Percentiles rank a stretch among this genome's conserved stretches.
These are phyloP conservation scores for Yponomeuta plumbellus DNA, from an alignment of 2,888 invertebrate genomes.

Conservation along the genomic window DNA sequence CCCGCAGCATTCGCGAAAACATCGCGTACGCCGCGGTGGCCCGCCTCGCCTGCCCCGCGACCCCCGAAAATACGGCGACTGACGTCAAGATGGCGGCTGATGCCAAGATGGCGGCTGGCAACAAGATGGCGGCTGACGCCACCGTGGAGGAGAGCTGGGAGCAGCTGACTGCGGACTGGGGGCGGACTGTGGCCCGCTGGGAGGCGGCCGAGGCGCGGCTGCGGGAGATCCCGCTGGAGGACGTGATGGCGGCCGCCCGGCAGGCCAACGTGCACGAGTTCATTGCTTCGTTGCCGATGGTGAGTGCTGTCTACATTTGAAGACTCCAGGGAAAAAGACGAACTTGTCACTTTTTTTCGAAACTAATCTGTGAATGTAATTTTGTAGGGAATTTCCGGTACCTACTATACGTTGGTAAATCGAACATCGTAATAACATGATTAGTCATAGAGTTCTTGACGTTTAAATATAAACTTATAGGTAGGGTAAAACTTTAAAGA, in stretches of 20 bases:
- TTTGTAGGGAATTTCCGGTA: too few relatives aligned
- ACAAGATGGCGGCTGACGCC: slow-evolving; percentile 83
- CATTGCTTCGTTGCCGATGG: slow-evolving; percentile 80
- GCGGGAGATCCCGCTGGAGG: slow-evolving; percentile 77
- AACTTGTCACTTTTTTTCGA: too few relatives aligned
- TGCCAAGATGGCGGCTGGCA: slow-evolving; percentile 57
- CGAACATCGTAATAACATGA: too few relatives aligned
- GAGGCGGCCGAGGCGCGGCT: background rate
- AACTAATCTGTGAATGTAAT: too few relatives aligned
- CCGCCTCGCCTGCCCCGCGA: background rate
- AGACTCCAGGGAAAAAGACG: background rate
- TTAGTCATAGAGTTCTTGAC: too few relatives aligned
- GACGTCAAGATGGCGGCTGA: background rate
- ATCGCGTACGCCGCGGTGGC: slow-evolving; percentile 83
- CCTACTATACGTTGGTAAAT: too few relatives aligned
- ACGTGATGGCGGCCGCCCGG: slow-evolving; percentile 82
- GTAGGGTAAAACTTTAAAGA: too few relatives aligned
- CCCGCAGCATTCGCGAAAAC: slow-evolving; percentile 82
- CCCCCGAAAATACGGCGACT: too few relatives aligned
- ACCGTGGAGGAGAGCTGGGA: slow-evolving; percentile 68
- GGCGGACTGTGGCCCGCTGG: background rate
- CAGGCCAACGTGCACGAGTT: slow-evolving; percentile 88
- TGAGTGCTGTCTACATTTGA: slow-evolving; percentile 39
- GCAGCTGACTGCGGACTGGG: background rate
- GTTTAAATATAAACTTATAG: too few relatives aligned